These are phyloP conservation scores for Ypsolopha scabrella DNA, from an alignment of 2,888 invertebrate species.

Conservation along the genomic window DNA sequence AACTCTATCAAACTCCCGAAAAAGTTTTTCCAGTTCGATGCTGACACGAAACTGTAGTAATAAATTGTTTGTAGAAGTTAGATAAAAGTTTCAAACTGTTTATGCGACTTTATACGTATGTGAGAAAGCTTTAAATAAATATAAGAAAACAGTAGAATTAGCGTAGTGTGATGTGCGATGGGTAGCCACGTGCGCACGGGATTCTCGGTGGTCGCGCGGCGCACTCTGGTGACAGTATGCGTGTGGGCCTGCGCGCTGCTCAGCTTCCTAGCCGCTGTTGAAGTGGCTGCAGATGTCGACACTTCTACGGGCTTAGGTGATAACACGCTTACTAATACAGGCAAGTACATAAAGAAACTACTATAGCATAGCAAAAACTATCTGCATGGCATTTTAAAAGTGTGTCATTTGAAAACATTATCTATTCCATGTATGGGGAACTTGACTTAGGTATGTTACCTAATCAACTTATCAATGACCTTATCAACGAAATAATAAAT, in stretches of 20 bases:
- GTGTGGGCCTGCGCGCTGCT: conserved; percentile 56
- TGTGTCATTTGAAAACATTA: too few species aligned
- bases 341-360: conserved; percentile 23
- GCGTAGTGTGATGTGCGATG: conserved; percentile 58
- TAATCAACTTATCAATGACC: too few species aligned
- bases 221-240: conserved; percentile 36
- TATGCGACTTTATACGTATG: conserved; percentile 7
- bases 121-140: background rate
- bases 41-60: conserved; percentile 1
- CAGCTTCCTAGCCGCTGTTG: conserved; percentile 21
- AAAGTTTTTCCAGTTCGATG: background rate
- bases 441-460: too few species aligned
- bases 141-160: background rate
- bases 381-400: too few species aligned
- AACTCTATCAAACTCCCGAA: background rate
- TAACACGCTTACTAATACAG: conserved; percentile 59
- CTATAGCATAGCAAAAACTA: too few species aligned
- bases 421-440: too few species aligned
- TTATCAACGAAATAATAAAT: too few species aligned
- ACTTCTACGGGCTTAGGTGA: conserved; percentile 63
- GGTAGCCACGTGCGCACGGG: conserved; percentile 28
- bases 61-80: conserved; percentile 7
- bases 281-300: conserved; percentile 51
- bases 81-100: conserved; percentile 7
- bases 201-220: conserved; percentile 19